Percentiles rank a stretch among this genome's conserved stretches.
These are phyloP conservation scores for Drosophila mettleri DNA, from an alignment of 2,888 invertebrate species.

Conservation along the genomic window DNA sequence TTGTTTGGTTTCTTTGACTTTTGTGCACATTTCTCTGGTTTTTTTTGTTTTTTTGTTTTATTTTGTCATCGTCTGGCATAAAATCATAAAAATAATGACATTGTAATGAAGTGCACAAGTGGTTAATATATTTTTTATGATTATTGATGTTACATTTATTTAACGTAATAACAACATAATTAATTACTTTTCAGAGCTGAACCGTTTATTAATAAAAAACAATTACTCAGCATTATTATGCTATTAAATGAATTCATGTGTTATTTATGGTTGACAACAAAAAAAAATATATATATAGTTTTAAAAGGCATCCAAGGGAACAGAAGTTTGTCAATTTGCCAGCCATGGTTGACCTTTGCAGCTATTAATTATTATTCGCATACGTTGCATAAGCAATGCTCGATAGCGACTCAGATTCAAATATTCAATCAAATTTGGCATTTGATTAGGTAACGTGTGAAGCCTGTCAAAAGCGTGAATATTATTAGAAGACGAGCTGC, in stretches of 20 bases:
- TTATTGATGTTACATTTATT: slow-evolving; percentile 30
- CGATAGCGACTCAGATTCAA: no score
- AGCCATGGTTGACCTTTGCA: not conserved
- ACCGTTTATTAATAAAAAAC: slow-evolving; percentile 28
- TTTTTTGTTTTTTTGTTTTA: slow-evolving; percentile 8
- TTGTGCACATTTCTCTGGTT: not conserved
- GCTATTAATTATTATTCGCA: slow-evolving; percentile 5
- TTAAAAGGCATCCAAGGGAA: not conserved
- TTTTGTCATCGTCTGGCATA: slow-evolving; percentile 23
- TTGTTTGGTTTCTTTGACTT: slow-evolving; percentile 18
- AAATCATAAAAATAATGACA: slow-evolving; percentile 48
- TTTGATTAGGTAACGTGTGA: no score
- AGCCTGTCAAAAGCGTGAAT: no score
- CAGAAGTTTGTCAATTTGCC: not conserved
- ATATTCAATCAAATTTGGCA: no score
- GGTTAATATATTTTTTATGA: slow-evolving; percentile 3
- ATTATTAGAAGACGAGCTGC: no score
- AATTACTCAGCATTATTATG: slow-evolving; percentile 24
- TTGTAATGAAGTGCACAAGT: slow-evolving; percentile 54
- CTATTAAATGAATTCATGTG: slow-evolving; percentile 9
- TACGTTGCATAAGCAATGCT: no score
- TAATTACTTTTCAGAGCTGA: slow-evolving; percentile 45
- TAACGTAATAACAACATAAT: slow-evolving; percentile 42
- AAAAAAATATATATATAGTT: slow-evolving; percentile 11
- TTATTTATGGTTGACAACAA: slow-evolving; percentile 3